Base-by-base conservation (phyloP, 2,113 vertebrate species). In the Psettodes erumei region DNA sequence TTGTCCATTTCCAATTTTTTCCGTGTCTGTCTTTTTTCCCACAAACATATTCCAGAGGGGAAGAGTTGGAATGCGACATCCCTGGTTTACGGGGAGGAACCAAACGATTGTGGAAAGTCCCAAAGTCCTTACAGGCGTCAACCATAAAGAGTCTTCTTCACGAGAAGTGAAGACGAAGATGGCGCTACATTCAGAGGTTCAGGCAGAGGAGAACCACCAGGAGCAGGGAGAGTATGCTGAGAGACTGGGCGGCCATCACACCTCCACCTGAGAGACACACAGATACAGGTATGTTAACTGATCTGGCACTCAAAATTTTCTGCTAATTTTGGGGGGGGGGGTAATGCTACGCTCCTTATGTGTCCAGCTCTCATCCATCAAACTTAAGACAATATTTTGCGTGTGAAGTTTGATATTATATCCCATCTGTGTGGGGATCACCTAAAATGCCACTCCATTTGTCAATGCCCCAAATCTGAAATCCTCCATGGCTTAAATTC, bases 111-210 rank as follows among this genome's bases (percentile, higher is more conserved):
- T 92, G 92, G 93, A 91, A 94, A 93, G 87, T 83, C 79, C 87
- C 21, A 58, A 80, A 86, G 90, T 96, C 94, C 90, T 93, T 88
- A 83, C 80, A 88, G 89, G 92, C 86, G 91, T 92, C 89, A 91
- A 87, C 90, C 82, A 81, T 75, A 92, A 89, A 89, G 88, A 94
- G 91, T 94, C 90, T 94, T 92, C 90, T 94, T 93, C 90, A 89
- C 88, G 8, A 59, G 80, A 84, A 81, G 27, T 70, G 90, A 94
- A 94, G 92, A 93, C 88, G 89, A 90, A 90, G 82, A 90, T 86
- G 92, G 89, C 78, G 92, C 86, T 95, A 98, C 95, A 96, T 96
- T 99, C 96, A 99, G 92, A 98, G 94, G 90, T 94, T 93, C 85
- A 94, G 92, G 88, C 93, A 95, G 86, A 94, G 66, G 25, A 98